phyloP scores from a whole-genome alignment of 2,888 invertebrate species.

The Lasioglossum zephyrum region DNA sequence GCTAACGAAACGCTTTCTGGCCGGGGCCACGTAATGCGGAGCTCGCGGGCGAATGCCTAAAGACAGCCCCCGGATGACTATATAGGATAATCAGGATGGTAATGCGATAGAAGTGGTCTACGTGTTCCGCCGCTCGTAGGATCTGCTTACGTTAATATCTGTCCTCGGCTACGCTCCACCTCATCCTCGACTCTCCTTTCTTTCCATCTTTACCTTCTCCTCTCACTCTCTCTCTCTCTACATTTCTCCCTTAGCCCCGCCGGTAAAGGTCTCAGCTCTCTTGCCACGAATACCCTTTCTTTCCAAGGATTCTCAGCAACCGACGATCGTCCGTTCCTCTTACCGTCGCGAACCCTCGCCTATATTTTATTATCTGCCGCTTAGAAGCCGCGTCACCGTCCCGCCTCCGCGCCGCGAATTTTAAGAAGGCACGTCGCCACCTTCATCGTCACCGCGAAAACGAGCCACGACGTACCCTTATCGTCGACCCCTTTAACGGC shows the following conservation, averaged over 20 bases:
- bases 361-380: conserved; percentile 72
- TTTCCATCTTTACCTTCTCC: not conserved
- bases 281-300: conserved; percentile 31
- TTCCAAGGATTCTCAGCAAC: conserved; percentile 18
- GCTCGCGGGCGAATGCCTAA: conserved; percentile 36
- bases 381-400: conserved; percentile 42
- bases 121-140: conserved; percentile 78
- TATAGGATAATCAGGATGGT: conserved; percentile 80
- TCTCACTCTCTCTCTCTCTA: not conserved
- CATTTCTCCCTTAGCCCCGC: not conserved
- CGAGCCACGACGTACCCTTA: conserved; percentile 50
- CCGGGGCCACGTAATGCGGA: conserved; percentile 49
- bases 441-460: conserved; percentile 42
- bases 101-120: conserved; percentile 77
- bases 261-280: not conserved
- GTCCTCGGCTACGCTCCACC: conserved; percentile 56
- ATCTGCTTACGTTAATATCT: conserved; percentile 81
- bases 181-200: not conserved
- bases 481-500: conserved; percentile 40
- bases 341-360: conserved; percentile 40
- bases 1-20: conserved; percentile 52
- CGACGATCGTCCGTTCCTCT: conserved; percentile 9
- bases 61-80: conserved; percentile 57
- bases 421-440: conserved; percentile 63
- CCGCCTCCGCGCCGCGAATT: conserved; percentile 38